Evolutionary conservation across 2,888 invertebrate genomes (phyloP), one percentile per base, ranked within the genome.

Genomic region (Scaptodrosophila latifasciaeformis): DNA sequence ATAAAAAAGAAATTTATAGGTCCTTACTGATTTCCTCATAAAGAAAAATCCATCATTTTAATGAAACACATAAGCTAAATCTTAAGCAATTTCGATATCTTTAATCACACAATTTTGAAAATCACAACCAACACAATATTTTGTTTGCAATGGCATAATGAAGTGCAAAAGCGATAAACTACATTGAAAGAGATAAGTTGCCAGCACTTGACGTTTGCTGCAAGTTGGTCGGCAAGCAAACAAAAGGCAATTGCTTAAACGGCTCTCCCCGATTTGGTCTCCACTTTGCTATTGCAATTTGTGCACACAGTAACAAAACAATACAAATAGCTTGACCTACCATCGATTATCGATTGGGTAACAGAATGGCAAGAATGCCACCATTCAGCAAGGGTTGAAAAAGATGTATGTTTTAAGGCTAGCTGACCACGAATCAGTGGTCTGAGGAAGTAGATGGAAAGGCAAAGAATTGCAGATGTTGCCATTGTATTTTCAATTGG

Each of bases 161-260:
- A 39, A 57, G 49, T 30, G 24, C 12, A 44, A 42, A 44, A 19
- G 27, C 59, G 52, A 58, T 58, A 58, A 34, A 45, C 34, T 34
- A 42, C 12, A n/a, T n/a, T n/a, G n/a, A n/a, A n/a, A 15, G n/a
- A 15, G 3, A 18, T 19, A 37, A 37, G 18, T 18, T 10, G 17
- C 17, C 12, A 17, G 15, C 37, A 37, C 37, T 37, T 15, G 18
- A 15, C 18, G 37, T n/a, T n/a, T n/a, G n/a, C 37, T 17, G 37
- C 15, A 37, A 15, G 10, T 37, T 37, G 34, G 34, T 34, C 34
- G 5, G 18, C 17, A 18, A 17, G 37, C 37, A 37, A 10, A n/a
- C n/a, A n/a, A n/a, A n/a, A n/a, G n/a, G n/a, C n/a, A n/a, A n/a
- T n/a, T n/a, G n/a, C n/a, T n/a, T n/a, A n/a, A n/a, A n/a, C n/a